Conservation (phyloP, 2,113 vertebrate species). For the Petaurus breviceps region DNA sequence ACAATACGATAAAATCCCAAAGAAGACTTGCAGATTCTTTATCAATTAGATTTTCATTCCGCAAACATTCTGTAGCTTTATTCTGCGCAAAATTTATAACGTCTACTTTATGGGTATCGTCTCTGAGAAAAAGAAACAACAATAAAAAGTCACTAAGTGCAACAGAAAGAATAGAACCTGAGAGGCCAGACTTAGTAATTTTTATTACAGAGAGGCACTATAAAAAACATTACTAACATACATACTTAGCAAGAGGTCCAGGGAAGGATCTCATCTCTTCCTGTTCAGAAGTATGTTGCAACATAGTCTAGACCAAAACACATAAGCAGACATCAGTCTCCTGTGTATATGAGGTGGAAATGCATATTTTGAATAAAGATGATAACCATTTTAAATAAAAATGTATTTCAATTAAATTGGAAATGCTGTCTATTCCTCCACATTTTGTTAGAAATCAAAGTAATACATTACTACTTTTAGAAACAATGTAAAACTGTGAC, state of each 20-base stretch:
- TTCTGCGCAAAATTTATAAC: slow-evolving; percentile 98
- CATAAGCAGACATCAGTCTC: neutral
- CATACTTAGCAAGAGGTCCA: slow-evolving; percentile 95
- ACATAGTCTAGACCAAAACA: slow-evolving; percentile 86
- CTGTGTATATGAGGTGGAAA: neutral
- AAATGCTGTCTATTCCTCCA: neutral
- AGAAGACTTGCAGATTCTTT: slow-evolving; percentile 94
- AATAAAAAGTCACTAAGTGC: slow-evolving; percentile 14
- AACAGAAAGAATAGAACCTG: fast-evolving
- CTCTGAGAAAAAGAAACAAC: slow-evolving; percentile 80
- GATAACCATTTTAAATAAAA: neutral
- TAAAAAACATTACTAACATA: neutral
- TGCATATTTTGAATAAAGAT: neutral
- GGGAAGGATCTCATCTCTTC: slow-evolving; percentile 93
- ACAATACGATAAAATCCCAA: slow-evolving; percentile 95
- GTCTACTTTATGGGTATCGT: slow-evolving; percentile 98
- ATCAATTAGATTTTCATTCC: slow-evolving; percentile 91
- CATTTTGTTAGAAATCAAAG: neutral
- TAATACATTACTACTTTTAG: neutral
- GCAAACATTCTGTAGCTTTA: slow-evolving; percentile 91
- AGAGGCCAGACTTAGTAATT: neutral
- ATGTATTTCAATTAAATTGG: neutral
- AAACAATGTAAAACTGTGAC: neutral
- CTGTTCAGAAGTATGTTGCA: slow-evolving; percentile 93
- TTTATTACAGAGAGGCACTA: fast-evolving